Evolutionary conservation across 1,140 invertebrate genomes (phyloP), one percentile per base, ranked within the genome.

Genomic region (Cotesia chilonis): DNA sequence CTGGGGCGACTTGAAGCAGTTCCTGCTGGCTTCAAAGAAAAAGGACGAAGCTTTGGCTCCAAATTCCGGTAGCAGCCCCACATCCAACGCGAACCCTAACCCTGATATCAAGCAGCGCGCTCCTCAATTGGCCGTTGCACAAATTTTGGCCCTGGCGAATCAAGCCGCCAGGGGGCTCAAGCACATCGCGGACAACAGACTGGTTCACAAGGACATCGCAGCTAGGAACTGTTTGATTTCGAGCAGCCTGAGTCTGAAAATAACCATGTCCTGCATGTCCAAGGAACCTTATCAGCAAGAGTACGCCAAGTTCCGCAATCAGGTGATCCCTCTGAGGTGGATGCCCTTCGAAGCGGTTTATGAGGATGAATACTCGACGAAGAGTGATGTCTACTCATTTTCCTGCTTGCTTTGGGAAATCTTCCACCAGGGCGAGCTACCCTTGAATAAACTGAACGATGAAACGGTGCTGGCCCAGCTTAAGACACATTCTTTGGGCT

Each of bases 1-100:
- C 80, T 97, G 96, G 96, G 96, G 96, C n/a, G 96, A 97, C 83
- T 87, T 97, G 65, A 98, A 97, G 77, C 95, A 95, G 82, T 97
- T 97, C 85, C 87, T 98, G n/a, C 85, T 95, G 59, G 94, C 96
- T 4, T 96, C 95, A 0, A 87, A 91, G 17, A 90, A 92, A 75
- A 90, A 91, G 67, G 83, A 72, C 17, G 57, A 59, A 20, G 57
- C 57, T 57, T 47, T 47, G 10, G 10, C 41, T 6, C 6, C 41
- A 0, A 47, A 47, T 5, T 9, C 6, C 41, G 6, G 10, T 10
- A 47, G 41, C 41, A 47, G 10, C 41, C 41, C 6, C 7, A 47
- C 6, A 6, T 47, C 6, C 41, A 84, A 81, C 17, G 20, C 65
- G 0, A 71, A 38, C 54, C 5, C 17, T 12, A 51, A 28, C 0